Evolutionary conservation across 2,797 vertebrate genomes (phyloP).

Genomic region (Corythornis leucogaster): DNA sequence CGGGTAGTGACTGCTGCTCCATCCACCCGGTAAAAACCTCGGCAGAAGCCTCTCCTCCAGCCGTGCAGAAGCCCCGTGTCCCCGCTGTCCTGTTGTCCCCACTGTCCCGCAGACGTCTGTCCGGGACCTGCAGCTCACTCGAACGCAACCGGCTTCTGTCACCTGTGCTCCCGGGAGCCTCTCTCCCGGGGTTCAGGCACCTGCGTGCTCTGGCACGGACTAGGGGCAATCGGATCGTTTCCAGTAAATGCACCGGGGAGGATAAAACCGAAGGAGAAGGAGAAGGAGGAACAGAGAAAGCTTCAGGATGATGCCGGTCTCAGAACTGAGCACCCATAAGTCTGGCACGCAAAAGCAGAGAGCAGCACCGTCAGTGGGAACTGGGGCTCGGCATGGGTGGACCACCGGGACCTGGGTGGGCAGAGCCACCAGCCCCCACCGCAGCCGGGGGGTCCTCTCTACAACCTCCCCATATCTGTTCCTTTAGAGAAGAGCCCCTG

Average conservation of each 20-base stretch:
- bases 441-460: neutral
- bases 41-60: neutral
- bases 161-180: neutral
- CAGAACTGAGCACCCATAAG: neutral
- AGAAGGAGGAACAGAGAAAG: neutral
- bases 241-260: fast-evolving
- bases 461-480: neutral
- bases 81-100: neutral
- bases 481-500: too few relatives aligned
- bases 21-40: neutral
- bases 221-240: neutral
- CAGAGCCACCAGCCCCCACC: neutral
- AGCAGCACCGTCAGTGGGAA: fast-evolving
- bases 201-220: fast-evolving
- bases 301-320: neutral
- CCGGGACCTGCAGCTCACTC: neutral
- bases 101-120: neutral
- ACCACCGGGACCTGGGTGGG: neutral
- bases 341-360: neutral
- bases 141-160: neutral
- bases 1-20: neutral
- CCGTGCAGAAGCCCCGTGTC: neutral
- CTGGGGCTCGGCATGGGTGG: neutral
- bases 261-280: neutral
- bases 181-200: neutral